Conservation (phyloP, 2,888 invertebrate species). For the Lobophora halterata region DNA sequence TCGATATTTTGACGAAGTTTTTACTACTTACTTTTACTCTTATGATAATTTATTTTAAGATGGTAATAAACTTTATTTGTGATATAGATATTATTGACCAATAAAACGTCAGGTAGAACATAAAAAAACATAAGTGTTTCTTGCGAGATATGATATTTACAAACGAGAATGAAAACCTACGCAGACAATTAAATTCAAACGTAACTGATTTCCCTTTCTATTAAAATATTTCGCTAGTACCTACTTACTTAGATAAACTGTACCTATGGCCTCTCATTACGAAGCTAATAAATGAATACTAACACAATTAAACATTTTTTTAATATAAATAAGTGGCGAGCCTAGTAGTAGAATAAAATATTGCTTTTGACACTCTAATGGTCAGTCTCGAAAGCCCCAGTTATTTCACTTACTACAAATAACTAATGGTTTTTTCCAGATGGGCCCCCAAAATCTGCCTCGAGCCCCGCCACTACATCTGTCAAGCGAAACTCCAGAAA, state of each 20-base stretch:
- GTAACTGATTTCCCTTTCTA: constrained; percentile 8
- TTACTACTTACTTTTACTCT: constrained; percentile 13
- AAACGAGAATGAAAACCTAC: constrained; percentile 17
- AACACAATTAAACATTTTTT: no score
- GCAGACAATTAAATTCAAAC: constrained; percentile 15
- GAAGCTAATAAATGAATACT: no score
- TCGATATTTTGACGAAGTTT: constrained; percentile 12
- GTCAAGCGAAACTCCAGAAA: constrained; percentile 83
- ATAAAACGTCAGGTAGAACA: constrained; percentile 16
- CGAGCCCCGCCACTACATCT: constrained; percentile 84
- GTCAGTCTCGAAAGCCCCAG: no score
- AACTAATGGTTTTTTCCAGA: constrained; percentile 47
- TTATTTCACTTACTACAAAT: no score
- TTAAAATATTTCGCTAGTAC: background rate
- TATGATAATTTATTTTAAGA: constrained; percentile 14
- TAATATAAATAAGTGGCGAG: no score
- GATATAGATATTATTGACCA: constrained; percentile 10
- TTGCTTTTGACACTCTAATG: no score
- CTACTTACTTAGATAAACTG: no score
- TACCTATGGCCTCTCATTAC: no score
- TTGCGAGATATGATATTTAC: constrained; percentile 7
- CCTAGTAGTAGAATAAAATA: no score
- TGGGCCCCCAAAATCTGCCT: constrained; percentile 86
- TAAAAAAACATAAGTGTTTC: constrained; percentile 4
- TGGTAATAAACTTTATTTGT: constrained; percentile 5